phyloP scores from a whole-genome alignment of 2,888 invertebrate species.

The Dicycla oo region DNA sequence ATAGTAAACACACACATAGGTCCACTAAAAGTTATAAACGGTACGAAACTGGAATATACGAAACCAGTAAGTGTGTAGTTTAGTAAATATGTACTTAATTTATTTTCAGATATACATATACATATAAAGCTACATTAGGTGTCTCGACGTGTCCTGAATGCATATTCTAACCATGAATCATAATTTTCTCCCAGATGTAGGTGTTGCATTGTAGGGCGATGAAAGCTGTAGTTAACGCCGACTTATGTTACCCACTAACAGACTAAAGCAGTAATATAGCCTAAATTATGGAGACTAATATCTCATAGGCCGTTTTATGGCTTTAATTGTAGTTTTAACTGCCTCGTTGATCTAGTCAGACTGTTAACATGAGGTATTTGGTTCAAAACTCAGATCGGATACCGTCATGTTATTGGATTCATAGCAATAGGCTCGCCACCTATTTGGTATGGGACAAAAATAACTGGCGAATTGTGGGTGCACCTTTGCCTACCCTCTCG shows the following conservation, averaged over 20 bases:
- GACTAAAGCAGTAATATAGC: neutral
- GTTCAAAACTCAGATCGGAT: neutral
- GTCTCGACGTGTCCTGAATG: conserved; percentile 30
- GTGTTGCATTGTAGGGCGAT: conserved; percentile 40
- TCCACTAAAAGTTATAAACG: neutral
- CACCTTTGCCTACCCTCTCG: too few species aligned
- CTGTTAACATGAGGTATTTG: too few species aligned
- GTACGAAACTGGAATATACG: too few species aligned
- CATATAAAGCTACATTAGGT: neutral
- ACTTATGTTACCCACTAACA: conserved; percentile 6
- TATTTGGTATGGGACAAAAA: too few species aligned
- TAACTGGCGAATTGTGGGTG: too few species aligned
- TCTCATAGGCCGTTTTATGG: neutral
- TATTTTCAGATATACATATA: neutral
- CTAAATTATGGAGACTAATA: neutral
- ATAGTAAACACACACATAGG: too few species aligned
- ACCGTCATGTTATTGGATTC: neutral
- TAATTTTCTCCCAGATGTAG: conserved; percentile 36
- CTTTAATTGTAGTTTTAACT: neutral
- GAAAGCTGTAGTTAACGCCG: conserved; percentile 31
- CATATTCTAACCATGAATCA: conserved; percentile 29
- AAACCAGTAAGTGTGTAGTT: too few species aligned
- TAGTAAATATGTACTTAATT: neutral
- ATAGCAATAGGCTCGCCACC: too few species aligned
- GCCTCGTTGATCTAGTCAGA: neutral